Conservation (phyloP, 2,113 vertebrate genomes). For the Lamprologus ornatipinnis region DNA sequence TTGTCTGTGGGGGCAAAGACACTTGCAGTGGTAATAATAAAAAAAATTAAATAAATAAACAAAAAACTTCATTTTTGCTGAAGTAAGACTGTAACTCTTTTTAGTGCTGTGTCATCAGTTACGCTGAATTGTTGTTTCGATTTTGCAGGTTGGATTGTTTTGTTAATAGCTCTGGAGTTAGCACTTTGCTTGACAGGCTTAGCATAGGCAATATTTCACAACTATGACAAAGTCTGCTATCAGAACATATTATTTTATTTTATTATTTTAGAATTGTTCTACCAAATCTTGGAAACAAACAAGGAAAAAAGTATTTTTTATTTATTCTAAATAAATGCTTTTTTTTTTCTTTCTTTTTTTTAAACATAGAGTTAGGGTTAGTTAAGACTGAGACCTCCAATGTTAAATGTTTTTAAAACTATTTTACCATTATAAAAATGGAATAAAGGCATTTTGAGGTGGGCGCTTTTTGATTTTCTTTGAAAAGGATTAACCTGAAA, state of each 20-base stretch:
- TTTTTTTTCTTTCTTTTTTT: too few relatives aligned
- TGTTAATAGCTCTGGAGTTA: neutral
- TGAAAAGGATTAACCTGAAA: neutral
- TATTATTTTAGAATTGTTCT: neutral
- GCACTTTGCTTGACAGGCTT: neutral
- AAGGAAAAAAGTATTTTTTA: accelerated
- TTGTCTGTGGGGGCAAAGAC: slow-evolving; percentile 1
- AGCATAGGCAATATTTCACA: neutral
- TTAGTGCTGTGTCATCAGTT: neutral
- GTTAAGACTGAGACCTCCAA: accelerated
- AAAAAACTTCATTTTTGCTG: neutral
- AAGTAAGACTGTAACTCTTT: neutral
- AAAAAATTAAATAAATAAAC: neutral
- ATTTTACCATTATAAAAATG: neutral
- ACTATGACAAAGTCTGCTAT: neutral
- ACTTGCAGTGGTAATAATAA: neutral
- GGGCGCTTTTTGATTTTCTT: neutral
- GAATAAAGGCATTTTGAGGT: neutral
- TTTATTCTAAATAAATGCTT: neutral
- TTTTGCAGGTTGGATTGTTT: neutral
- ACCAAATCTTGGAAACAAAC: neutral
- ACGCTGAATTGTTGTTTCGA: neutral
- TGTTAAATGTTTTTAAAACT: neutral
- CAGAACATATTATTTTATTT: neutral
- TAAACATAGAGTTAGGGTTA: neutral